Conservation (phyloP, 2,888 invertebrate species). For the Argyresthia goedartella region DNA sequence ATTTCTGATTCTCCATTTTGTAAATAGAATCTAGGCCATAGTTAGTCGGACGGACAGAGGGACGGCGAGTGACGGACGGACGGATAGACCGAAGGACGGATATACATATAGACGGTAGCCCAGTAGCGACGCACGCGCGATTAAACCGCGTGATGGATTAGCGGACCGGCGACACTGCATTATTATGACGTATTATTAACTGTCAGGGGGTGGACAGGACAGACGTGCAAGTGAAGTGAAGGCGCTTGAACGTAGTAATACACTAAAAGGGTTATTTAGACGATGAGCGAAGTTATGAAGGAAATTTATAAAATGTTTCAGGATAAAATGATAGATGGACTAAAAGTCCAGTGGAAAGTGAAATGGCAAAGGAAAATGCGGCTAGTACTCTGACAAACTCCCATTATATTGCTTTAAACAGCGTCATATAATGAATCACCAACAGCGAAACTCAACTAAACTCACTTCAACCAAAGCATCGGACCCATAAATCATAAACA, state of each 20-base stretch:
- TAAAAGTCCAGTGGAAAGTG: background rate
- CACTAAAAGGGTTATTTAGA: too few species aligned
- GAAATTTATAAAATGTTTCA: background rate
- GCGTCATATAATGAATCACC: background rate
- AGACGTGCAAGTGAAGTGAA: background rate
- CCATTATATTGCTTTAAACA: background rate
- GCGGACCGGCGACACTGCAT: background rate
- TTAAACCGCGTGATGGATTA: background rate
- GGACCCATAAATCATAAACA: constrained; percentile 6
- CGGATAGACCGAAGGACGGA: too few species aligned
- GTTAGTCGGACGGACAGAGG: too few species aligned
- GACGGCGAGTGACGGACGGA: too few species aligned
- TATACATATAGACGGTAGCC: too few species aligned
- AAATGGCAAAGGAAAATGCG: background rate
- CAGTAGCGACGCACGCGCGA: too few species aligned
- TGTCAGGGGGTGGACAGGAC: background rate
- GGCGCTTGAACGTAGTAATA: background rate
- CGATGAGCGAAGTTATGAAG: too few species aligned
- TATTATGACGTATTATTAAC: too few species aligned
- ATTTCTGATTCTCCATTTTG: too few species aligned
- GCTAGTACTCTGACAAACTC: background rate
- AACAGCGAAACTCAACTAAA: background rate
- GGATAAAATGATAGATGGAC: background rate
- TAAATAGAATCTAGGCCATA: too few species aligned
- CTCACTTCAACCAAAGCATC: background rate